These are phyloP conservation scores for Aphelocoma californica DNA, from an alignment of 2,797 vertebrate species.

Conservation along the genomic window DNA sequence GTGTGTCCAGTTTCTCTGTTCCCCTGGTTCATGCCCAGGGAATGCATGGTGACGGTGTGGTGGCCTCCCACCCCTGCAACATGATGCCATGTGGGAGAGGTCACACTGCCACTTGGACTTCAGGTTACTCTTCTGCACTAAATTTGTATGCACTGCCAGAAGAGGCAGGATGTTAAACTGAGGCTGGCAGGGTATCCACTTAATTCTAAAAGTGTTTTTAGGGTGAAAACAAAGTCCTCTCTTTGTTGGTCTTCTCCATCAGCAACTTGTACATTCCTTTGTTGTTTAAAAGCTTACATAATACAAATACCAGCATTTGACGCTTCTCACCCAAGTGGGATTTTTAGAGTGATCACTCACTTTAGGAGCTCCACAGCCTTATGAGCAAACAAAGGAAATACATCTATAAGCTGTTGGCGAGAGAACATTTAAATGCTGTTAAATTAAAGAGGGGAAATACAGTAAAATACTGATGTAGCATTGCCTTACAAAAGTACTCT, in stretches of 20 bases:
- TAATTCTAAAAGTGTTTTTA: neutral
- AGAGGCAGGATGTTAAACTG: neutral
- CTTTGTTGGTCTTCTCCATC: neutral
- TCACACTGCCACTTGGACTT: neutral
- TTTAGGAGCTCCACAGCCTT: neutral
- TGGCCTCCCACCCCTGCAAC: neutral
- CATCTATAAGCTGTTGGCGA: neutral
- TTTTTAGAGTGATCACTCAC: neutral
- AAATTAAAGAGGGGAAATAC: neutral
- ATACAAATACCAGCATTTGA: neutral
- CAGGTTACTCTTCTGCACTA: neutral
- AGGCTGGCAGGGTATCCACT: neutral
- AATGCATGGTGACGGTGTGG: neutral
- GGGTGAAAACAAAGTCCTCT: slow-evolving; percentile 31
- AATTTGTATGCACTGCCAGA: accelerated
- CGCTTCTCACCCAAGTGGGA: neutral
- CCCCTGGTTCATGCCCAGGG: accelerated
- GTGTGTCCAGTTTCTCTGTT: neutral
- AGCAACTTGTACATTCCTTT: neutral
- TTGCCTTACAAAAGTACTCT: neutral
- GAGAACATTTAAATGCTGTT: neutral
- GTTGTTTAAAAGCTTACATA: neutral
- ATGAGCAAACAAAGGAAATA: neutral
- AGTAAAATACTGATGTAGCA: neutral
- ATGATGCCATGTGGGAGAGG: neutral